phyloP scores from a whole-genome alignment of 1,140 invertebrate genomes.

The Portunus trituberculatus region DNA sequence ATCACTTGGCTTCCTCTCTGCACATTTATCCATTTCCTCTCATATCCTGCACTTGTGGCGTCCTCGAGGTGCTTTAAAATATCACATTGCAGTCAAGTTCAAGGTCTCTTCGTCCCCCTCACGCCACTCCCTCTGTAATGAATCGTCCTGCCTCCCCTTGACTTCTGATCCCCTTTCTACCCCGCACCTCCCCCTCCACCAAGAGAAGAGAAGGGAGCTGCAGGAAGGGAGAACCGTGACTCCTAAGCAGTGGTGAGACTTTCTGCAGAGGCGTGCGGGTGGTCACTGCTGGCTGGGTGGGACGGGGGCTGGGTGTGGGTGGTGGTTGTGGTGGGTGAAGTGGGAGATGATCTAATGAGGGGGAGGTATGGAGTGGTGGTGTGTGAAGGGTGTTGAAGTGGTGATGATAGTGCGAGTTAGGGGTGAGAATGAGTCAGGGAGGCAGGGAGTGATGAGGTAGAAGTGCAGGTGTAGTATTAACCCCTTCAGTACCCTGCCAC shows the following conservation, averaged over 20 bases:
- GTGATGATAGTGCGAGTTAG: background rate
- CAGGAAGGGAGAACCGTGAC: conserved; percentile 57
- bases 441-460: background rate
- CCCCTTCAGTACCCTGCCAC: too few species aligned
- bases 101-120: background rate
- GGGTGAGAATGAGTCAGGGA: background rate
- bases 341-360: background rate
- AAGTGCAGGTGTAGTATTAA: too few species aligned
- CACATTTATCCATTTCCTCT: too few species aligned
- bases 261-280: background rate
- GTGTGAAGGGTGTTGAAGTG: background rate
- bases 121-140: background rate
- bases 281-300: conserved; percentile 16
- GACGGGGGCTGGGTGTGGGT: background rate
- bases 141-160: background rate
- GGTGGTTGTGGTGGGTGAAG: background rate
- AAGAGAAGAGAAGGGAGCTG: background rate
- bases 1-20: too few species aligned
- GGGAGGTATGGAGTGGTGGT: background rate
- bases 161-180: background rate
- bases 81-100: background rate
- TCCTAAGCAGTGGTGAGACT: background rate
- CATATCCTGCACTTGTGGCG: background rate
- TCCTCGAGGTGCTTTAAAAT: background rate
- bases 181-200: too few species aligned